phyloP scores from a whole-genome alignment of 1,140 invertebrate species.

The Brachionus rubens region DNA sequence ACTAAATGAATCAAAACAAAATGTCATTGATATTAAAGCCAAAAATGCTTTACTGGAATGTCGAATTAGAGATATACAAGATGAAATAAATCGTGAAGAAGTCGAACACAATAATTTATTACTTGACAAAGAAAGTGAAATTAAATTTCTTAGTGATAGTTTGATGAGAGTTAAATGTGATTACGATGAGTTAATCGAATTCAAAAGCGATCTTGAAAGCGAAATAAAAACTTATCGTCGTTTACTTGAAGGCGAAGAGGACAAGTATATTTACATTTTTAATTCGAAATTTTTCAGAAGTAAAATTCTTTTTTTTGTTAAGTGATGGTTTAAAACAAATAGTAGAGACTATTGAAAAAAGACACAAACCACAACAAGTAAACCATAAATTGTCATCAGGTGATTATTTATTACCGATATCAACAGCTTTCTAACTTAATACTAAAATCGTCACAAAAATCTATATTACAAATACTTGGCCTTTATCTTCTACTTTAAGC shows the following conservation, averaged over 20 bases:
- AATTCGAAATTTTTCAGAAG: background rate
- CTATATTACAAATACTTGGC: no score
- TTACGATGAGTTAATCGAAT: background rate
- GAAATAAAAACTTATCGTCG: constrained; percentile 32
- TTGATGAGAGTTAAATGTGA: background rate
- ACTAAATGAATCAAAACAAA: background rate
- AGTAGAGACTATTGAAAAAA: background rate
- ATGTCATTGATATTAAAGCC: background rate
- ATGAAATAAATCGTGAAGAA: constrained; percentile 3
- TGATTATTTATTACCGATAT: background rate
- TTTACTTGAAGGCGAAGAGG: constrained; percentile 17
- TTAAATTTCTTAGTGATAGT: background rate
- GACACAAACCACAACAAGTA: background rate
- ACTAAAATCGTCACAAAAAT: no score
- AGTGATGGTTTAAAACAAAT: constrained; percentile 17
- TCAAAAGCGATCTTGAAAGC: background rate
- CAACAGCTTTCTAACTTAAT: no score
- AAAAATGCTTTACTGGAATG: constrained; percentile 32
- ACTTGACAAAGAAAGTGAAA: background rate
- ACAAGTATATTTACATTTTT: background rate
- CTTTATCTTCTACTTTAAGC: no score
- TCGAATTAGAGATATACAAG: background rate
- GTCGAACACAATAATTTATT: background rate
- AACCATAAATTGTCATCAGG: background rate
- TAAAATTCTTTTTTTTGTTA: background rate